Conservation (phyloP, 2,888 invertebrate species). For the Hyppa rectilinea region DNA sequence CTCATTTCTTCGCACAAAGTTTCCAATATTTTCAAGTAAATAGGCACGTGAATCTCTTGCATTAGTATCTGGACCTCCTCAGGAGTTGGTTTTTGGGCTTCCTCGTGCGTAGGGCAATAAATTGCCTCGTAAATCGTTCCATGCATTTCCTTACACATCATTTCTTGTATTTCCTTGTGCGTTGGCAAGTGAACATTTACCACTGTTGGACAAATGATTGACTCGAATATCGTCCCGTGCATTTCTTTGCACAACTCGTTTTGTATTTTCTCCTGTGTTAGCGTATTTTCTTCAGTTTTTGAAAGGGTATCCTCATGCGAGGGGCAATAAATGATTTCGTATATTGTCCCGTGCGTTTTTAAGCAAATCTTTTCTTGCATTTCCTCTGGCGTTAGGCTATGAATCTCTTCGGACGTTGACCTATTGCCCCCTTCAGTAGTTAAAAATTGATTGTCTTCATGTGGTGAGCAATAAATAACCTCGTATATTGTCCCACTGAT, state of each 20-base stretch:
- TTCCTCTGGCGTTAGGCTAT: no score
- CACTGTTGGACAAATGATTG: slow-evolving; percentile 17
- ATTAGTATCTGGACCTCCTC: neutral
- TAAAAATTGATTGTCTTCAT: neutral
- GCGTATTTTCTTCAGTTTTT: neutral
- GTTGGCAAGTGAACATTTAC: neutral
- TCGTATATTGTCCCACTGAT: slow-evolving; percentile 13
- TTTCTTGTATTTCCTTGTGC: neutral
- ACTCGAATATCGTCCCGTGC: slow-evolving; percentile 10
- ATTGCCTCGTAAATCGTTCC: slow-evolving; percentile 12
- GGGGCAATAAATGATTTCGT: slow-evolving; percentile 8
- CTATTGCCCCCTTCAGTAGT: neutral
- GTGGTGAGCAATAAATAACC: neutral
- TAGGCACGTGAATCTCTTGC: neutral
- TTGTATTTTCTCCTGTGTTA: neutral
- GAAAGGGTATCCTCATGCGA: neutral
- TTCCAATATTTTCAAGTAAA: neutral
- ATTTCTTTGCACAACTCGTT: slow-evolving; percentile 9
- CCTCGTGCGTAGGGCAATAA: neutral
- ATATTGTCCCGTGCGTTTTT: slow-evolving; percentile 12
- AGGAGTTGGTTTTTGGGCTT: neutral
- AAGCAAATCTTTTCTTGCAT: slow-evolving; percentile 7
- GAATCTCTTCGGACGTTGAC: neutral
- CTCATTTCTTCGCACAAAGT: neutral
- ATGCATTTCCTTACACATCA: slow-evolving; percentile 12